Percentiles rank a stretch among this genome's conserved stretches.
These are phyloP conservation scores for Lepidurus arcticus DNA, from an alignment of 1,140 invertebrate species.

Conservation along the genomic window DNA sequence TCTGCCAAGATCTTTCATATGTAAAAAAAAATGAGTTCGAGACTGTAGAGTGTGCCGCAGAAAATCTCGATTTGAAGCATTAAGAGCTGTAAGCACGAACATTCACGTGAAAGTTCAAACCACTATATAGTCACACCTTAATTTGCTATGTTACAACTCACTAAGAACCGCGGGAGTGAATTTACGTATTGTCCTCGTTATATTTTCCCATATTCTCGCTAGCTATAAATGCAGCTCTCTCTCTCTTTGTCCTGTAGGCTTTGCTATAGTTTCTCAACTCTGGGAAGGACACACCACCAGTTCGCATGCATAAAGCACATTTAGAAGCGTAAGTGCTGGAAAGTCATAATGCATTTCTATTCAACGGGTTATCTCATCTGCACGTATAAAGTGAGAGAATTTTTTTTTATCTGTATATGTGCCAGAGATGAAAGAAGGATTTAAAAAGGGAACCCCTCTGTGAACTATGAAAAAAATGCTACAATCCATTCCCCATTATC, in stretches of 20 bases:
- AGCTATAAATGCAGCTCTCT: not conserved
- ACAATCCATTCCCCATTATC: not conserved
- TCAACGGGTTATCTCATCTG: not conserved
- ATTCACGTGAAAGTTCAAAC: slow-evolving; percentile 2
- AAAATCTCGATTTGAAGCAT: not conserved
- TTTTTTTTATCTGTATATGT: not conserved
- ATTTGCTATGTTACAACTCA: not conserved
- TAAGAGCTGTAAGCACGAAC: not conserved
- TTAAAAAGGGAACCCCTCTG: not conserved
- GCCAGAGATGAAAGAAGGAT: not conserved
- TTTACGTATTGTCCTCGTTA: not conserved
- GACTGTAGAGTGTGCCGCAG: not conserved
- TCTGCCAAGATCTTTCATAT: no score
- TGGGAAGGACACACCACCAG: slow-evolving; percentile 1
- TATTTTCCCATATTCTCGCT: slow-evolving; percentile 3
- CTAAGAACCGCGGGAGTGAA: not conserved
- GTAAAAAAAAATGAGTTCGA: no score
- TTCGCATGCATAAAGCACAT: not conserved
- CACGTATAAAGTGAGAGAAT: not conserved
- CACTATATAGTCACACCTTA: not conserved
- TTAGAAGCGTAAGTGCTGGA: not conserved
- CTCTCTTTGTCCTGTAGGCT: not conserved
- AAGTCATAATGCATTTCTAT: not conserved
- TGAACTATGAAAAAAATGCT: not conserved
- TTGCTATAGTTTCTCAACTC: not conserved